phyloP scores from a whole-genome alignment of 2,797 vertebrate genomes.

The Coreius guichenoti region DNA sequence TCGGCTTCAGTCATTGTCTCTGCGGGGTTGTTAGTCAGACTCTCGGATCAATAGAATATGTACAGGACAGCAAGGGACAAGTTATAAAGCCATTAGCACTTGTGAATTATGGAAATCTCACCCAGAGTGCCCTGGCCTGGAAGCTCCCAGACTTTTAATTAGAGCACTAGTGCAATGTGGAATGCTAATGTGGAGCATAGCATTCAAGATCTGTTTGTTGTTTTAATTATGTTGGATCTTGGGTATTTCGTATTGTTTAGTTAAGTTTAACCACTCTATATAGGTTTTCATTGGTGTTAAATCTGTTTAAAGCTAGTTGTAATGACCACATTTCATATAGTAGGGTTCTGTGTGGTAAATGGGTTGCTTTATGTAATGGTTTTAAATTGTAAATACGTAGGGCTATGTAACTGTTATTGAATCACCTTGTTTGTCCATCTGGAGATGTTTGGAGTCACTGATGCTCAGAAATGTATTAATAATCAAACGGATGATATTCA shows the following conservation, averaged over 20 bases:
- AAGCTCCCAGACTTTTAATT: constrained; percentile 57
- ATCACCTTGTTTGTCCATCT: neutral
- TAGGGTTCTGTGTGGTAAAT: constrained; percentile 22
- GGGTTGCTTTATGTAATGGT: neutral
- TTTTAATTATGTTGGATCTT: neutral
- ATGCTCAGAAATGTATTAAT: neutral
- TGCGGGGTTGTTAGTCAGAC: constrained; percentile 53
- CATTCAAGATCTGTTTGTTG: neutral
- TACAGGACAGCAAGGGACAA: constrained; percentile 47
- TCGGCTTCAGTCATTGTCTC: constrained; percentile 41
- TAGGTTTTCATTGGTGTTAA: constrained; percentile 7
- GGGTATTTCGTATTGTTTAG: neutral
- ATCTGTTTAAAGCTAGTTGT: neutral
- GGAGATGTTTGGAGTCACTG: neutral
- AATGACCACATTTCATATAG: neutral
- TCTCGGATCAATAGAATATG: constrained; percentile 59
- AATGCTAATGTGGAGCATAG: constrained; percentile 38
- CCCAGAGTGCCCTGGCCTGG: constrained; percentile 25
- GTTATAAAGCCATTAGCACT: constrained; percentile 52
- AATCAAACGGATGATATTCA: neutral
- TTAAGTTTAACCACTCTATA: neutral
- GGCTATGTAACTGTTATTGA: neutral
- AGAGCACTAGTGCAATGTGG: constrained; percentile 24
- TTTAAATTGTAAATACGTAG: constrained; percentile 18
- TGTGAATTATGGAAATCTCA: constrained; percentile 63